Base-by-base conservation (phyloP, 2,888 invertebrate genomes). In the Herminia tarsipennalis region DNA sequence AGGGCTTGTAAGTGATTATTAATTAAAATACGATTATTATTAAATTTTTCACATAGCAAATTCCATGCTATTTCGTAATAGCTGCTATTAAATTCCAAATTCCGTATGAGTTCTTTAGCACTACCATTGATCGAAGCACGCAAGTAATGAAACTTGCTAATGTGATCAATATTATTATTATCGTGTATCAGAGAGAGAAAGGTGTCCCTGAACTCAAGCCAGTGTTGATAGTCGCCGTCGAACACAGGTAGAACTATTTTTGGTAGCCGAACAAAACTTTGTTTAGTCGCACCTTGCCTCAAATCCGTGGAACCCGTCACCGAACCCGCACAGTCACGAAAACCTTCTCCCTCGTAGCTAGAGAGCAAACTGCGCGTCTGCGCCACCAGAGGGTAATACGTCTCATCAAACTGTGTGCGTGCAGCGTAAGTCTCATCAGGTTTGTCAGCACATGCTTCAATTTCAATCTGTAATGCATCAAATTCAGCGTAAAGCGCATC, bases 91-190 rank as follows among this genome's bases (percentile, higher is more conserved):
- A 37, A 37, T 12, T 37, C 18, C 2, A 37, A 22, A 13, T 27
- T 44, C 5, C 32, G 14, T 12, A 47, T 36, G 1, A 37, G 5
- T 3, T 12, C 9, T 9, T 20, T 9, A 1, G n/a, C n/a, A n/a
- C n/a, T n/a, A n/a, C n/a, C n/a, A n/a, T n/a, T n/a, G n/a, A n/a
- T n/a, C n/a, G n/a, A n/a, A n/a, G n/a, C n/a, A n/a, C n/a, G 44
- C 29, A 47, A 17, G 9, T 47, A 47, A 27, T 47, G 40, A 22
- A 30, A 47, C 13, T 47, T 47, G 10, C 22, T 32, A 8, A 40
- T 41, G 3, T 40, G n/a, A 29, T 47, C 40, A 20, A 36, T 18
- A 32, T 5, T 21, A 37, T 27, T 36, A 20, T 36, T 21, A n/a
- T n/a, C n/a, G 32, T 28, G 3, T 37, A 25, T n/a, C 14, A 45